These are phyloP conservation scores for Pemphigus obesinymphae DNA, from an alignment of 1,140 invertebrate species.

Conservation along the genomic window DNA sequence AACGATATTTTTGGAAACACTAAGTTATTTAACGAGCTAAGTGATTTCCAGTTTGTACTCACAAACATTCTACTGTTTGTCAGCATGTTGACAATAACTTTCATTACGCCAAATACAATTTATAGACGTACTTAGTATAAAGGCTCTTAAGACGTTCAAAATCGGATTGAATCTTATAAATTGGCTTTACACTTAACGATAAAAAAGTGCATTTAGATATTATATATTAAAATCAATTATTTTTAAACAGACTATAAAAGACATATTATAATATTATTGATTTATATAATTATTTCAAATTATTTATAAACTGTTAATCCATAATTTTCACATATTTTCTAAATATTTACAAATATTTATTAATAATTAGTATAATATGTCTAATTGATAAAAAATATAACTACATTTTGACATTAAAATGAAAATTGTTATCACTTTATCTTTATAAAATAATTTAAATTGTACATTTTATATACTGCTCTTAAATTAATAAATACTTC, in stretches of 20 bases:
- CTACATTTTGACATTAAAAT: no score
- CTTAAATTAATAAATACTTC: no score
- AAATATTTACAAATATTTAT: no score
- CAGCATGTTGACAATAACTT: conserved; percentile 7
- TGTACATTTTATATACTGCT: no score
- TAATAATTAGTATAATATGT: no score
- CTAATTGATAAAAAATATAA: no score
- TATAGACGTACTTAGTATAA: not conserved
- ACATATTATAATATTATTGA: not conserved
- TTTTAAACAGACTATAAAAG: not conserved
- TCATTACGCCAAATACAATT: conserved; percentile 21
- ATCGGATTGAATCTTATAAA: conserved; percentile 1
- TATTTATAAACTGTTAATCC: no score
- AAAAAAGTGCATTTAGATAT: not conserved
- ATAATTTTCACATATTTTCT: no score
- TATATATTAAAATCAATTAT: not conserved
- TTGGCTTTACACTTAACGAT: conserved; percentile 8
- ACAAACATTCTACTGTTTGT: not conserved
- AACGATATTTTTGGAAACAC: not conserved
- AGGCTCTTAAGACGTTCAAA: not conserved
- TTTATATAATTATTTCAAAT: no score
- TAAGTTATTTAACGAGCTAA: conserved; percentile 15
- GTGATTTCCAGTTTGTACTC: not conserved
- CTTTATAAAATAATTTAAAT: no score
- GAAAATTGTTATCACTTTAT: no score